Evolutionary conservation across 2,888 invertebrate species (phyloP), one percentile per base, ranked within the genome.

Genomic region (Drosophila setosimentum): DNA sequence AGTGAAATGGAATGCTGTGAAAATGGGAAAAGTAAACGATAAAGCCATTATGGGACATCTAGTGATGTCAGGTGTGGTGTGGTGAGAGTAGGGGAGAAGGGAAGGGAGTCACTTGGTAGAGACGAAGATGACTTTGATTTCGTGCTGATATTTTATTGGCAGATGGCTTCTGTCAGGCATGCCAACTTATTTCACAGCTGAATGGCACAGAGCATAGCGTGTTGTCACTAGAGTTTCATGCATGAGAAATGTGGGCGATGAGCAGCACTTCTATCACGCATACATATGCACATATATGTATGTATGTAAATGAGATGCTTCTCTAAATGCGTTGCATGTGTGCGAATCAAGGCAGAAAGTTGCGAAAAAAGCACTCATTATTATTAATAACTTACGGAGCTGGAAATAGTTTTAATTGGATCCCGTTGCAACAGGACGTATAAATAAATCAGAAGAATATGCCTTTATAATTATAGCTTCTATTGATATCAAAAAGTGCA

Each of bases 1-100:
- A 86, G 78, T 80, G 85, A 83, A 80, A 82, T 80, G 88, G 83
- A 85, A 85, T 70, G 71, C 73, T 68, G 75, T 85, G 83, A 83
- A 83, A 83, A 64, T 54, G 82, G 64, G 64, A 50, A 48, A 45
- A 50, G 57, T 48, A 48, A 64, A 24, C 59, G 55, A 68, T 71
- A 63, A 73, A 51, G 68, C 50, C 65, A 30, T 55, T 55, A 32
- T 50, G 66, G 49, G 53, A 33, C 40, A 58, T 62, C 79, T 65
- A 73, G 58, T 49, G 66, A 48, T 33, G 53, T 35, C 68, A 49
- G 18, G 48, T 33, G 59, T 16, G 45, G 16, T 18, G 24, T 2
- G 16, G 8, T 3, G 16, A 45, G 16, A 16, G 45, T 16, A n/a
- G 40, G 5, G 32, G 29, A 21, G 16, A 16, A 37, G 16, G 24